Conservation (phyloP, 2,797 vertebrate genomes). For the Pseudocheirus occidentalis region DNA sequence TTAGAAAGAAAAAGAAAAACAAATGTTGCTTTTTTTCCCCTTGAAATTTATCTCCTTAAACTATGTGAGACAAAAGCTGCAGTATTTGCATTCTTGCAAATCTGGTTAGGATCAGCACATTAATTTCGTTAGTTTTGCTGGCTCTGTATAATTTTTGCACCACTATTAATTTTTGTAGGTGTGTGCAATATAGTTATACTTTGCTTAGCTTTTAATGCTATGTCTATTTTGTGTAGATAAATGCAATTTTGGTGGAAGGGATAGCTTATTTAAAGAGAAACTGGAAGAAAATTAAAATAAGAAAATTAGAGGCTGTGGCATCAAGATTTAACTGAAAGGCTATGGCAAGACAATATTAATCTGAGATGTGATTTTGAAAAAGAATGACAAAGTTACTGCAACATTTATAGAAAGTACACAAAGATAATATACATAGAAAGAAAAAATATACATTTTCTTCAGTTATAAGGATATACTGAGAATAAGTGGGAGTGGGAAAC, state of each 20-base stretch:
- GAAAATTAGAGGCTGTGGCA: background rate
- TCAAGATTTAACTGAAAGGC: conserved; percentile 8
- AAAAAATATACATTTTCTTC: background rate
- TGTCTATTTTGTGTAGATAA: conserved; percentile 40
- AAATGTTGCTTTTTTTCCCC: conserved; percentile 60
- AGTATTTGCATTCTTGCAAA: conserved; percentile 84
- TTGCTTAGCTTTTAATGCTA: conserved; percentile 75
- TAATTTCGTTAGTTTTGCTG: conserved; percentile 81
- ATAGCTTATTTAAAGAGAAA: conserved; percentile 19
- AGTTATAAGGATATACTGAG: conserved; percentile 12
- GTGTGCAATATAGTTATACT: conserved; percentile 64
- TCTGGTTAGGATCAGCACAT: conserved; percentile 82
- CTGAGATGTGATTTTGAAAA: background rate
- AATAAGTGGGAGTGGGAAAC: background rate
- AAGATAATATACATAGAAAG: background rate
- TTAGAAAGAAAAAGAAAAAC: conserved; percentile 69
- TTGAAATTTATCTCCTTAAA: conserved; percentile 83
- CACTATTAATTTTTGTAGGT: conserved; percentile 75
- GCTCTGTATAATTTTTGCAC: conserved; percentile 78
- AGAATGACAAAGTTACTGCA: conserved; percentile 8
- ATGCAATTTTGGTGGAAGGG: conserved; percentile 8
- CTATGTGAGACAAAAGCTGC: conserved; percentile 79
- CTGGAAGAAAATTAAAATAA: conserved; percentile 29
- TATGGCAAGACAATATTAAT: background rate
- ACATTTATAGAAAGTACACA: background rate